Evolutionary conservation across 2,888 invertebrate species (phyloP).

Genomic region (Dendrolimus pini): DNA sequence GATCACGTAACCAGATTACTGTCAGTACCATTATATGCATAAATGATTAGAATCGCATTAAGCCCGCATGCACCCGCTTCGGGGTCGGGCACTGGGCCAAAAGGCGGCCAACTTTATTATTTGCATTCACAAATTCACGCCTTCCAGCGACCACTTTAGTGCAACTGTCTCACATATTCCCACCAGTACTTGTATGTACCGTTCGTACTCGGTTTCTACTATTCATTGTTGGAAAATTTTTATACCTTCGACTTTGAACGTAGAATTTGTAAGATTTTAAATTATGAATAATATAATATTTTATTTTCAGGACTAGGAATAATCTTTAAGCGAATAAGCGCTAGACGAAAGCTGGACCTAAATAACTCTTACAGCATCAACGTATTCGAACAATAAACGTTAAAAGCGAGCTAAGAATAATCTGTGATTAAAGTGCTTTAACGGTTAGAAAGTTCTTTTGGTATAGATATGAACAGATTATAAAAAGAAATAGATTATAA

Average conservation of each 20-base stretch:
- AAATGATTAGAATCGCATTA: constrained; percentile 27
- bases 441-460: too few relatives aligned
- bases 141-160: constrained; percentile 25
- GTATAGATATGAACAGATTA: too few relatives aligned
- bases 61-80: constrained; percentile 10
- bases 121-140: constrained; percentile 33
- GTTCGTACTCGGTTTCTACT: constrained; percentile 15
- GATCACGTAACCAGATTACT: constrained; percentile 8
- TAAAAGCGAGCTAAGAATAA: too few relatives aligned
- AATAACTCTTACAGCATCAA: too few relatives aligned
- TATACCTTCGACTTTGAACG: constrained; percentile 12
- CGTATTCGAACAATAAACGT: too few relatives aligned
- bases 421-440: too few relatives aligned
- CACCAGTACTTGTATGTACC: constrained; percentile 7
- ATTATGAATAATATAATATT: too few relatives aligned
- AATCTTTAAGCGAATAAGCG: too few relatives aligned
- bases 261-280: too few relatives aligned
- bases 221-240: constrained; percentile 30
- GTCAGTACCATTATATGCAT: constrained; percentile 22
- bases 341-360: too few relatives aligned
- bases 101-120: constrained; percentile 22
- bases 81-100: constrained; percentile 18
- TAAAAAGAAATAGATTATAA: too few relatives aligned
- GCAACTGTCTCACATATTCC: constrained; percentile 33
- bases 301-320: too few relatives aligned